These are phyloP conservation scores for Naso thynnoides DNA, from an alignment of 2,797 vertebrate genomes.

Conservation along the genomic window DNA sequence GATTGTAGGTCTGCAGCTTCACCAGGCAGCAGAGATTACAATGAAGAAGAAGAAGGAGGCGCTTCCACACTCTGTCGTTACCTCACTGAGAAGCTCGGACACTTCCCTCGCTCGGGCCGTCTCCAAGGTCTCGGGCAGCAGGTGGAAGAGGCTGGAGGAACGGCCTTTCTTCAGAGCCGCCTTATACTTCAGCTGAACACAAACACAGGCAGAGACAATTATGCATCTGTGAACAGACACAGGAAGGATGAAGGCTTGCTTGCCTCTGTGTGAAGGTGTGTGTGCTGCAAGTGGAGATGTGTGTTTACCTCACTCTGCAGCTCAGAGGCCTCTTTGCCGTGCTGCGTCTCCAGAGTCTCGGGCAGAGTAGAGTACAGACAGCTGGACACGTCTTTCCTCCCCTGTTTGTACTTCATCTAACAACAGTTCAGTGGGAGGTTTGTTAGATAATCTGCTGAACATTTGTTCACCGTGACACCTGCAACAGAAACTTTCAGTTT, in stretches of 20 bases:
- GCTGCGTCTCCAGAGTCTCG: constrained; percentile 89
- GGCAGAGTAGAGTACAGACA: constrained; percentile 89
- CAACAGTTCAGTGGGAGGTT: neutral
- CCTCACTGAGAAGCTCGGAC: constrained; percentile 88
- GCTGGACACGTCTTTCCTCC: constrained; percentile 80
- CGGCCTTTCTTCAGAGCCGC: constrained; percentile 41
- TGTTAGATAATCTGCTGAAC: neutral
- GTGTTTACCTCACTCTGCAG: constrained; percentile 89
- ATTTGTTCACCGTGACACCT: neutral
- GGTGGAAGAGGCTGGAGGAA: constrained; percentile 80
- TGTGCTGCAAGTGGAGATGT: neutral
- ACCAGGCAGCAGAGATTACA: neutral
- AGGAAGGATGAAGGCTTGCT: neutral
- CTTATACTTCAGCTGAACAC: constrained; percentile 65
- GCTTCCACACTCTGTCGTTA: constrained; percentile 38
- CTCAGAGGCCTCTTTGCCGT: constrained; percentile 86
- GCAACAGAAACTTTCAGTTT: neutral
- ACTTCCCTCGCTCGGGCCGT: constrained; percentile 88
- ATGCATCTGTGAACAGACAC: neutral
- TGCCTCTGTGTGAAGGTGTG: neutral
- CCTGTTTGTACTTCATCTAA: constrained; percentile 89
- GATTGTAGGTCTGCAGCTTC: constrained; percentile 75
- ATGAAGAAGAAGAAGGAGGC: neutral
- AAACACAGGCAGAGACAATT: constrained; percentile 8
- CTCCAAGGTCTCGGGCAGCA: constrained; percentile 90